Conservation (phyloP, 1,140 invertebrate genomes). For the Pseudachorutes palmiensis region DNA sequence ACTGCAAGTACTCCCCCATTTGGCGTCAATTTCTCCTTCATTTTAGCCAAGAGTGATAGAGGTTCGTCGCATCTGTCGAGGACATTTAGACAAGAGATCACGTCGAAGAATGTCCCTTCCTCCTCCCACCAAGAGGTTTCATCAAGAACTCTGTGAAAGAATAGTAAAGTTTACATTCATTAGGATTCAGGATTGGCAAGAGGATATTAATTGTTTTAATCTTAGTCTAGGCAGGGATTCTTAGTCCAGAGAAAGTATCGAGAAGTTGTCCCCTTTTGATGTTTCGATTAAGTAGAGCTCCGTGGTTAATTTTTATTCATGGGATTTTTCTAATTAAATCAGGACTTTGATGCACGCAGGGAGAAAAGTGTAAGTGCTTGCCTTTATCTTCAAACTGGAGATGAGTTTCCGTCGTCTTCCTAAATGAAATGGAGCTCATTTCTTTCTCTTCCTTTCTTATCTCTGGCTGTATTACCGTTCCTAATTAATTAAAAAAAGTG, state of each 20-base stretch:
- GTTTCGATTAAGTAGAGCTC: neutral
- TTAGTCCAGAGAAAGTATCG: too few species aligned
- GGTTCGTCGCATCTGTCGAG: conserved; percentile 81
- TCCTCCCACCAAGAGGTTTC: conserved; percentile 60
- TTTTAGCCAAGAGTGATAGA: conserved; percentile 59
- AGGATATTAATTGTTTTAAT: neutral
- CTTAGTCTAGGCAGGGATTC: too few species aligned
- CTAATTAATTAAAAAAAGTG: conserved; percentile 35
- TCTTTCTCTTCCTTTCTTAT: conserved; percentile 16
- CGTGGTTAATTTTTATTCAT: conserved; percentile 20
- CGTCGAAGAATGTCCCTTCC: conserved; percentile 55
- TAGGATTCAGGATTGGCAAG: neutral
- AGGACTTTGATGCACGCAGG: too few species aligned
- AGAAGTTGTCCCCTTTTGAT: neutral
- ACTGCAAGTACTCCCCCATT: conserved; percentile 65
- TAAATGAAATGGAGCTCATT: neutral
- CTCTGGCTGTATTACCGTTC: conserved; percentile 12
- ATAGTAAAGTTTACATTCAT: neutral
- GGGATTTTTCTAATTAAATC: conserved; percentile 28
- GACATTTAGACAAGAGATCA: conserved; percentile 80
- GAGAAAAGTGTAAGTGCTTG: too few species aligned
- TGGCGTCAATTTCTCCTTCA: conserved; percentile 54
- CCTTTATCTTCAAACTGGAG: too few species aligned
- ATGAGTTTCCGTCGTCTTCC: too few species aligned
- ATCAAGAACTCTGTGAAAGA: conserved; percentile 60